These are phyloP conservation scores for Leucania comma DNA, from an alignment of 2,888 invertebrate genomes.

Conservation along the genomic window DNA sequence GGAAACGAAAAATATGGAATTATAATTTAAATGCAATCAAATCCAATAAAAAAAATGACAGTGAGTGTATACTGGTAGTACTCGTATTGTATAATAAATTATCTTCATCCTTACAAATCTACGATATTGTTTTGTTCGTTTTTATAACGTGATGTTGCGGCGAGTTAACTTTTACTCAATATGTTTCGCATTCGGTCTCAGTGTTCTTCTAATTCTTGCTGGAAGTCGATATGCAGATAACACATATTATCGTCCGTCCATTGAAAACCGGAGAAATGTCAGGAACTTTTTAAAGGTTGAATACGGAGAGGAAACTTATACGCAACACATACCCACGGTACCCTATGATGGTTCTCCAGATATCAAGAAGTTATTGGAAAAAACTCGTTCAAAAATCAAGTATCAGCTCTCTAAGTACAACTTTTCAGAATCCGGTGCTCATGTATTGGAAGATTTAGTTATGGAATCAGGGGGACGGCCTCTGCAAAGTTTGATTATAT, in stretches of 20 bases:
- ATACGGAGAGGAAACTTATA: slow-evolving; percentile 78
- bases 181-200: slow-evolving; percentile 89
- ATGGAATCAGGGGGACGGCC: slow-evolving; percentile 93
- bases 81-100: slow-evolving; percentile 74
- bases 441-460: slow-evolving; percentile 92
- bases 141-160: slow-evolving; percentile 87
- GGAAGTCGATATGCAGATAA: slow-evolving; percentile 90
- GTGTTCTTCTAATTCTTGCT: slow-evolving; percentile 89
- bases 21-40: slow-evolving; percentile 83
- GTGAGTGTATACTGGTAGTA: slow-evolving; percentile 80
- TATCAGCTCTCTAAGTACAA: slow-evolving; percentile 83
- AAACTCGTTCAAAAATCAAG: slow-evolving; percentile 81
- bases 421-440: slow-evolving; percentile 81
- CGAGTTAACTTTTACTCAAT: slow-evolving; percentile 89
- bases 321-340: slow-evolving; percentile 80
- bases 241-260: slow-evolving; percentile 86
- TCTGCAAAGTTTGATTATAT: slow-evolving; percentile 94
- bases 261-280: slow-evolving; percentile 84
- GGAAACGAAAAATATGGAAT: slow-evolving; percentile 84
- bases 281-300: slow-evolving; percentile 92
- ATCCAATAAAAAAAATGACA: slow-evolving; percentile 82
- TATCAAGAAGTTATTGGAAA: slow-evolving; percentile 82
- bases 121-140: slow-evolving; percentile 72
- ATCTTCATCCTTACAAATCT: slow-evolving; percentile 70
- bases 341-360: slow-evolving; percentile 81